These are phyloP conservation scores for Pachyseris speciosa DNA, from an alignment of 64 coral and sea anemone species.

Conservation along the genomic window DNA sequence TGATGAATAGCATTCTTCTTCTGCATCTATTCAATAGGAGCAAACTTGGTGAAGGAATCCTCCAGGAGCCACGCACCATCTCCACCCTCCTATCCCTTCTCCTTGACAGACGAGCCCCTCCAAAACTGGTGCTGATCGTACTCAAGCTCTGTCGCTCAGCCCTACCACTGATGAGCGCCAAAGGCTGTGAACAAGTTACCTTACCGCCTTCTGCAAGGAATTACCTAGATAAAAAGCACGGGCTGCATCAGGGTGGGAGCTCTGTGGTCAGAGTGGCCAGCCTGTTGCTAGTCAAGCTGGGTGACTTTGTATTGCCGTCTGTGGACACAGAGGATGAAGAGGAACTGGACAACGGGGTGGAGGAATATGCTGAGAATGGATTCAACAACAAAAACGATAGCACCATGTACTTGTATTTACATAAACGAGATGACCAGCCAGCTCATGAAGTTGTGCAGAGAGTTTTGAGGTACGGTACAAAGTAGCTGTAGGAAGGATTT, in stretches of 20 bases:
- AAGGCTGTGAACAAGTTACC: conserved; percentile 59
- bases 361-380: not conserved
- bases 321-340: not conserved
- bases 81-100: conserved; percentile 89
- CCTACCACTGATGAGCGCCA: conserved; percentile 78
- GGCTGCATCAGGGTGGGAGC: not conserved
- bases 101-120: conserved; percentile 81
- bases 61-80: conserved; percentile 85
- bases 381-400: not conserved
- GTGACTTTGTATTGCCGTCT: conserved; percentile 81
- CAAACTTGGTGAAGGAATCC: conserved; percentile 88
- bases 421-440: conserved; percentile 79
- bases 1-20: not conserved
- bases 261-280: conserved; percentile 72
- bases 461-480: conserved; percentile 71
- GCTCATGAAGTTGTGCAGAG: conserved; percentile 93
- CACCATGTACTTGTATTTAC: conserved; percentile 71
- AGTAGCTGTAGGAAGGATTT: not conserved
- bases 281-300: conserved; percentile 80
- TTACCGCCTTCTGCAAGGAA: conserved; percentile 55
- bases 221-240: conserved; percentile 49
- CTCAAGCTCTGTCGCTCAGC: conserved; percentile 81
- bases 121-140: conserved; percentile 86
- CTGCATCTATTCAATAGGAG: conserved; percentile 53
- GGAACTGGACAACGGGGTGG: conserved; percentile 14